Conservation (phyloP, 64 coral and sea anemone genomes). For the Porites lutea region DNA sequence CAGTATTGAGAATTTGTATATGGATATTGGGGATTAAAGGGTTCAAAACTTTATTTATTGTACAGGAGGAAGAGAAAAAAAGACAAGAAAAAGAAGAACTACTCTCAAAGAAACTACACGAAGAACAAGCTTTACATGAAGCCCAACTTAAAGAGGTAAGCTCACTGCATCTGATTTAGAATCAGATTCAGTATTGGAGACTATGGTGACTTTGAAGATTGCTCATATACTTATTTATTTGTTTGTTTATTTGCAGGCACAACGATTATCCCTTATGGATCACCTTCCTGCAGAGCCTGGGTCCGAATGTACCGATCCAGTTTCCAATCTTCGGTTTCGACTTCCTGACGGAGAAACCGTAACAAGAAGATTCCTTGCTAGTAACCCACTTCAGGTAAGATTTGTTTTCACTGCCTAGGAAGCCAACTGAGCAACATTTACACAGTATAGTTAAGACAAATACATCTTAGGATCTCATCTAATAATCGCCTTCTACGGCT, state of each 20-base stretch:
- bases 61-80: constrained; percentile 54
- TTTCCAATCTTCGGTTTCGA: constrained; percentile 92
- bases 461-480: too few species aligned
- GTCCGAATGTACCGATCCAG: constrained; percentile 90
- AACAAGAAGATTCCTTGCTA: constrained; percentile 89
- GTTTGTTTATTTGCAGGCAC: constrained; percentile 72
- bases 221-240: background rate
- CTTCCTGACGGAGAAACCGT: constrained; percentile 86
- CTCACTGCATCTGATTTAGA: background rate
- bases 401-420: background rate
- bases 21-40: background rate
- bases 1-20: too few species aligned
- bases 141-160: constrained; percentile 94
- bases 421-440: too few species aligned
- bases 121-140: constrained; percentile 83
- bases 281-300: constrained; percentile 93
- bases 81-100: constrained; percentile 82
- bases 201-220: too few species aligned
- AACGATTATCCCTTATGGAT: constrained; percentile 90
- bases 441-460: too few species aligned
- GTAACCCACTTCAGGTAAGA: constrained; percentile 82
- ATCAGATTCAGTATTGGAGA: too few species aligned
- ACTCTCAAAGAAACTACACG: constrained; percentile 66
- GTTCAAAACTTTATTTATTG: background rate
- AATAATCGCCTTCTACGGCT: too few species aligned